phyloP scores from a whole-genome alignment of 2,888 invertebrate species.

The Lydus trimaculatus region DNA sequence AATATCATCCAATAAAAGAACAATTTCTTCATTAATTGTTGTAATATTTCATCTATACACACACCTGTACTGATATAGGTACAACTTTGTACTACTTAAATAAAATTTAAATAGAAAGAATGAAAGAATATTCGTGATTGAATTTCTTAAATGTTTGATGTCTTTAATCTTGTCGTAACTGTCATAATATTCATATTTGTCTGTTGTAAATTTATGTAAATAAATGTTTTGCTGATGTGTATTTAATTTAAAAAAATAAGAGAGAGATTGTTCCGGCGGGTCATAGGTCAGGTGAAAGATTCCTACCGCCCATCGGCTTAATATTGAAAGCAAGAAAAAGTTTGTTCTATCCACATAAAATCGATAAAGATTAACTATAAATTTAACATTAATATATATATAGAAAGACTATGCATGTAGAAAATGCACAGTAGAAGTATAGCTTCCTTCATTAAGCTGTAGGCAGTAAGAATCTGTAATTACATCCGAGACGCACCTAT shows the following conservation, averaged over 20 bases:
- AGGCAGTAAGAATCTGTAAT: background rate
- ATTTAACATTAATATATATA: background rate
- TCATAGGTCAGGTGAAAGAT: slow-evolving; percentile 30
- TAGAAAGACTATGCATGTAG: background rate
- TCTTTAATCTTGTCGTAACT: slow-evolving; percentile 19
- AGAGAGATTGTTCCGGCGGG: slow-evolving; percentile 27
- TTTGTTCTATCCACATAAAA: background rate
- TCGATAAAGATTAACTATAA: background rate
- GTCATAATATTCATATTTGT: slow-evolving; percentile 24
- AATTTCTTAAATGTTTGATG: slow-evolving; percentile 17
- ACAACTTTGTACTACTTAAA: background rate
- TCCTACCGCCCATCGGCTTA: slow-evolving; percentile 25
- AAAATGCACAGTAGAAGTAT: too few species aligned
- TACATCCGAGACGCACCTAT: background rate
- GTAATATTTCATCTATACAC: slow-evolving; percentile 3
- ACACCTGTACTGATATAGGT: background rate
- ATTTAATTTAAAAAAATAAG: background rate
- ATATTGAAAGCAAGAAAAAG: background rate
- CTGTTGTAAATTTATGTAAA: slow-evolving; percentile 31
- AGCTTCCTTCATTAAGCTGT: slow-evolving; percentile 2
- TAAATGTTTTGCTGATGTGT: slow-evolving; percentile 14
- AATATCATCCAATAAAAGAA: slow-evolving; percentile 10
- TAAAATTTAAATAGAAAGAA: background rate
- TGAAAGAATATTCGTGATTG: slow-evolving; percentile 8
- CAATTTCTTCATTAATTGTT: slow-evolving; percentile 9